Percentiles rank a stretch among this genome's conserved stretches.
phyloP scores from a whole-genome alignment of 2,888 invertebrate genomes.

The Candidula unifasciata region DNA sequence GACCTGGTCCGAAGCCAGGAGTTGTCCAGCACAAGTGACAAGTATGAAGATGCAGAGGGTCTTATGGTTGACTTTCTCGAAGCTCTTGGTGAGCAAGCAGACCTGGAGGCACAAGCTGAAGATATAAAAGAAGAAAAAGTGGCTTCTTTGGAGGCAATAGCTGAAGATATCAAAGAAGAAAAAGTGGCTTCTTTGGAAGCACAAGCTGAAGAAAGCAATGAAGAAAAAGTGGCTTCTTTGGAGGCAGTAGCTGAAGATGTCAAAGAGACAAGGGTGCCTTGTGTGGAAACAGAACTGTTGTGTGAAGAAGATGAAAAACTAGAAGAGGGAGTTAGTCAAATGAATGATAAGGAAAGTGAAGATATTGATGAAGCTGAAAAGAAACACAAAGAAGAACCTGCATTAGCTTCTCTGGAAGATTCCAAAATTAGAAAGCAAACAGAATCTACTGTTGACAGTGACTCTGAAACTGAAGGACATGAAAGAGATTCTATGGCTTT shows the following conservation, averaged over 20 bases:
- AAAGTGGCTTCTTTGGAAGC: no score
- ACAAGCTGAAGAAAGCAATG: no score
- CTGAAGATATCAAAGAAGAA: no score
- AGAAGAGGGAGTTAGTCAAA: conserved; percentile 49
- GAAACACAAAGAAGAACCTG: conserved; percentile 41
- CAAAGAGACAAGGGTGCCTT: conserved; percentile 33
- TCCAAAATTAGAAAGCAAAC: conserved; percentile 43
- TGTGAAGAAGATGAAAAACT: conserved; percentile 31
- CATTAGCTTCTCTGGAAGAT: conserved; percentile 23
- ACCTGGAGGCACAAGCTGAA: not conserved
- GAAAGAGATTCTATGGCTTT: conserved; percentile 30
- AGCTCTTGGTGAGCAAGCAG: not conserved
- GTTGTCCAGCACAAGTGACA: conserved; percentile 27
- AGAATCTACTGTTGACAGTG: conserved; percentile 20
- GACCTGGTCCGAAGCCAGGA: conserved; percentile 41
- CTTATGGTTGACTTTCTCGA: not conserved
- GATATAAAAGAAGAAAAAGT: conserved; percentile 36
- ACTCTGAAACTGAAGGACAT: conserved; percentile 37
- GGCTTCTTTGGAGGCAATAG: conserved; percentile 11
- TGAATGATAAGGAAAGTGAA: conserved; percentile 19
- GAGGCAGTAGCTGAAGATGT: conserved; percentile 13
- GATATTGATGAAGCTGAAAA: conserved; percentile 31
- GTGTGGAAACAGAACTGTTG: conserved; percentile 21
- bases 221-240: no score
- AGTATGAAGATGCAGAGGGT: not conserved